Conservation (phyloP, 2,888 invertebrate genomes). For the Timema cristinae region DNA sequence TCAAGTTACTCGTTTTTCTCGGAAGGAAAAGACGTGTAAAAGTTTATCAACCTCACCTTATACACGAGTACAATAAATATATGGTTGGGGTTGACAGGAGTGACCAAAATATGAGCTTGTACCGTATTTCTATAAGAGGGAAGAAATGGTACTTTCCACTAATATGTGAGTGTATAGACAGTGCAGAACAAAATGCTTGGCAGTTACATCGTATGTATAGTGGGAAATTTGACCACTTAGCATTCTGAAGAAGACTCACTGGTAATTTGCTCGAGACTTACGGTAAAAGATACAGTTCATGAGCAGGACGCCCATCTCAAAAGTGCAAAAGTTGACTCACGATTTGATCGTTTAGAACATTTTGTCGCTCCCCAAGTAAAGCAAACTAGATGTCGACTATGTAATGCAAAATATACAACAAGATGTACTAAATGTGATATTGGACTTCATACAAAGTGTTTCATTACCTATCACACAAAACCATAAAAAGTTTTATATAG, state of each 20-base stretch:
- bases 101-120: slow-evolving; percentile 37
- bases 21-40: slow-evolving; percentile 29
- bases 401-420: not conserved
- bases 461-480: not conserved
- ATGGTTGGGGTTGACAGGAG: slow-evolving; percentile 37
- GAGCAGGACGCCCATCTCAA: not conserved
- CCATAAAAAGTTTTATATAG: no score
- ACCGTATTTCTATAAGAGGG: slow-evolving; percentile 34
- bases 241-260: not conserved
- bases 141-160: slow-evolving; percentile 39
- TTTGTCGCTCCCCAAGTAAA: not conserved
- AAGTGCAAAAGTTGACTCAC: slow-evolving; percentile 1
- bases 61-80: slow-evolving; percentile 33
- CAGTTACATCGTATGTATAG: not conserved
- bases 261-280: not conserved
- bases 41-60: slow-evolving; percentile 32
- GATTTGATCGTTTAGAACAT: not conserved
- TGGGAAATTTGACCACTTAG: not conserved
- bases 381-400: not conserved
- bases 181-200: slow-evolving; percentile 34
- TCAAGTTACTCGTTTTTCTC: not conserved
- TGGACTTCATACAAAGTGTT: not conserved
- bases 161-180: slow-evolving; percentile 35
- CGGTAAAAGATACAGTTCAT: not conserved
- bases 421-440: not conserved